Conservation (phyloP, 1,140 invertebrate species). For the Triops longicaudatus region DNA sequence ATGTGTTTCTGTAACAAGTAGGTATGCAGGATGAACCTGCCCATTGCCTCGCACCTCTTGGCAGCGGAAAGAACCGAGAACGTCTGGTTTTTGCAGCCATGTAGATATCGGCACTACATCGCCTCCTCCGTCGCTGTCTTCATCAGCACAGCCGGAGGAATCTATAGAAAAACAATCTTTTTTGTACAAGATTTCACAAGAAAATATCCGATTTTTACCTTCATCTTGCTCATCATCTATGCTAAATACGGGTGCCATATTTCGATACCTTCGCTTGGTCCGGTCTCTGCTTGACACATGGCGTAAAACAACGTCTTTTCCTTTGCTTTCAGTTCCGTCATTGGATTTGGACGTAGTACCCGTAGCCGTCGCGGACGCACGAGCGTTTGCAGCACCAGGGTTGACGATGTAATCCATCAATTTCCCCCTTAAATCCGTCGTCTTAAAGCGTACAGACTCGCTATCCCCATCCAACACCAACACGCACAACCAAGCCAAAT, state of each 20-base stretch:
- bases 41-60: conserved; percentile 83
- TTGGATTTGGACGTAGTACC: conserved; percentile 26
- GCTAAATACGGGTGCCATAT: conserved; percentile 85
- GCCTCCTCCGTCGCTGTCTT: conserved; percentile 50
- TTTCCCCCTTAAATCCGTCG: conserved; percentile 84
- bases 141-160: conserved; percentile 35
- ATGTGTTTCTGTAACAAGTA: conserved; percentile 80
- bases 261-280: conserved; percentile 78
- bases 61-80: conserved; percentile 78
- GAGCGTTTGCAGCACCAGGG: conserved; percentile 49
- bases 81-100: conserved; percentile 74
- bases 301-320: conserved; percentile 39
- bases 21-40: conserved; percentile 71
- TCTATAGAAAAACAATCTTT: conserved; percentile 26
- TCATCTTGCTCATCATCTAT: conserved; percentile 84
- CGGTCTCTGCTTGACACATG: conserved; percentile 72
- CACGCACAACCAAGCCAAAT: neutral
- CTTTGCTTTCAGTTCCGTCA: conserved; percentile 34
- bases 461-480: neutral
- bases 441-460: conserved; percentile 48
- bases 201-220: conserved; percentile 32
- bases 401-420: conserved; percentile 89
- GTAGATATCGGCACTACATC: conserved; percentile 61
- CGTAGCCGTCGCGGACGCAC: conserved; percentile 41
- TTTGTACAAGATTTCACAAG: neutral